A percentile compares a stretch with the other conserved stretches of the same genome.
Conservation (phyloP, 2,113 vertebrate genomes). For the Nothobranchius kuhntae region DNA sequence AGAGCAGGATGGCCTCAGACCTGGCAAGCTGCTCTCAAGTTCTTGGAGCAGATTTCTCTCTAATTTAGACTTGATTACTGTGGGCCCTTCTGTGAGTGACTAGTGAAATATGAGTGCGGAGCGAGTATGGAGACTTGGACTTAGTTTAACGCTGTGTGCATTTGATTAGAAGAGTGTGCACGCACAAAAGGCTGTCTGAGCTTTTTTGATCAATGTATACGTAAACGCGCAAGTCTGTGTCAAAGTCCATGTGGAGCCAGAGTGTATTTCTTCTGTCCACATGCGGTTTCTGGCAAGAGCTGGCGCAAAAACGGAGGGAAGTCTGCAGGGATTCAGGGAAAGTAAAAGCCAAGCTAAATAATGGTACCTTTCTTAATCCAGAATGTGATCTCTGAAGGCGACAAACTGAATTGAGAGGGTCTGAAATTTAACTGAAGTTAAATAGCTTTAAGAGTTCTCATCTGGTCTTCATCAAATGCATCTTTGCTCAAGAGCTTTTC, state of each 20-base stretch:
- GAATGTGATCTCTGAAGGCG: constrained; percentile 29
- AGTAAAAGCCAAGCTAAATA: constrained; percentile 45
- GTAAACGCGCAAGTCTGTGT: constrained; percentile 30
- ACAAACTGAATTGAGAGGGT: constrained; percentile 13
- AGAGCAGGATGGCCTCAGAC: constrained; percentile 61
- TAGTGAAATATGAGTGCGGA: constrained; percentile 72
- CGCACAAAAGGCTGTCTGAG: constrained; percentile 14
- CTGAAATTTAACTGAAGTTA: constrained; percentile 14
- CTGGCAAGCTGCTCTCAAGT: constrained; percentile 55
- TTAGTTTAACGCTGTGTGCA: constrained; percentile 30
- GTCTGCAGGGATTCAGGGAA: constrained; percentile 56
- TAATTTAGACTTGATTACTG: constrained; percentile 77
- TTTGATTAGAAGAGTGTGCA: constrained; percentile 40
- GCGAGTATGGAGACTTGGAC: constrained; percentile 55
- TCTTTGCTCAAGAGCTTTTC: neutral
- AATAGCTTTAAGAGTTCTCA: neutral
- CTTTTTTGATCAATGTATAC: constrained; percentile 19
- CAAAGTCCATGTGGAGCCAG: constrained; percentile 40
- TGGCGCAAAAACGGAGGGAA: constrained; percentile 29
- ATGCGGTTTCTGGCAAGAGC: constrained; percentile 62
- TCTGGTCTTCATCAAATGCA: neutral
- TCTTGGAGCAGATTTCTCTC: constrained; percentile 71
- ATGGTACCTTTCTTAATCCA: constrained; percentile 36
- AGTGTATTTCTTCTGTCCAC: constrained; percentile 19
- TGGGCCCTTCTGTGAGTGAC: constrained; percentile 57